These are phyloP conservation scores for Drosophila pullipes DNA, from an alignment of 2,888 invertebrate species.

Conservation along the genomic window DNA sequence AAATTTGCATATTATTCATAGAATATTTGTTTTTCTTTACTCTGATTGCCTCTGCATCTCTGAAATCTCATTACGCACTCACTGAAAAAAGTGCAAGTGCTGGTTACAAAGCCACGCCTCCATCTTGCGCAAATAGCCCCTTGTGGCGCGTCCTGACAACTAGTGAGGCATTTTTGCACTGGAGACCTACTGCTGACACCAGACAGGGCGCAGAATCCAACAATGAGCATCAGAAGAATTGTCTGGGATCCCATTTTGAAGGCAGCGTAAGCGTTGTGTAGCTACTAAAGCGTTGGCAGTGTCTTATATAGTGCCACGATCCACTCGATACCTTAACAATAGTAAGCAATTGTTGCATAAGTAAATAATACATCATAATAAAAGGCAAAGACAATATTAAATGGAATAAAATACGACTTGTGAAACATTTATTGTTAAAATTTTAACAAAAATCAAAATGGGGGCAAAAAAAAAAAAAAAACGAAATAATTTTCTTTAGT, in stretches of 20 bases:
- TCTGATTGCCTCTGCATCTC: background rate
- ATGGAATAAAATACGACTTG: background rate
- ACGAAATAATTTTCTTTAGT: background rate
- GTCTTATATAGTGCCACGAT: background rate
- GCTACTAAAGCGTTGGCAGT: background rate
- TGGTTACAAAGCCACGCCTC: background rate
- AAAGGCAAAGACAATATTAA: background rate
- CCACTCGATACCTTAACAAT: background rate
- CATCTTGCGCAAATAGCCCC: background rate
- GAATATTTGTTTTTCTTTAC: background rate
- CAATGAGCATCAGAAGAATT: background rate
- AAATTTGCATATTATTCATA: background rate
- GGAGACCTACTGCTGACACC: background rate
- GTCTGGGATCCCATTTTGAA: background rate
- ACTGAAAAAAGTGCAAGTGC: background rate
- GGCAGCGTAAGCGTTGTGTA: background rate
- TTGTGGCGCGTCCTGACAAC: background rate
- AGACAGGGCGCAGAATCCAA: background rate
- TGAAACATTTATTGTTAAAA: background rate
- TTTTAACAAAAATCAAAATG: background rate
- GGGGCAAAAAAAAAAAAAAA: background rate
- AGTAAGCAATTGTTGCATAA: background rate
- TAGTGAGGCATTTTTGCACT: background rate
- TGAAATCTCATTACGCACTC: background rate
- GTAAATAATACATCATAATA: background rate